Percentiles rank a stretch among this genome's conserved stretches.
These are phyloP conservation scores for Ceratosolen fusciceps DNA, from an alignment of 1,140 invertebrate genomes.

Conservation along the genomic window DNA sequence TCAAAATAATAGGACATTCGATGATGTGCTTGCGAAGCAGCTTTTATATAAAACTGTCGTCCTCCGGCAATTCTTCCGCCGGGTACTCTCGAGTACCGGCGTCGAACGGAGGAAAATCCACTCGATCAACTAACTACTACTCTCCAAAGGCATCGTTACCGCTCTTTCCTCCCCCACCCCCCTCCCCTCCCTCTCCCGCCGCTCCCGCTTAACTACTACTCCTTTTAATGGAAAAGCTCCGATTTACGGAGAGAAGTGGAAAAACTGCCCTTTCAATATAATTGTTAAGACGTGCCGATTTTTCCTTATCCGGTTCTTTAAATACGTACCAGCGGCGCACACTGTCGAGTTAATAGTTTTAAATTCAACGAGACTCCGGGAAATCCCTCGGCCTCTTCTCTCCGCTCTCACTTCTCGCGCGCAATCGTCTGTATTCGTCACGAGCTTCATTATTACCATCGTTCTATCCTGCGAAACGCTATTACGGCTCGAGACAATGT, in stretches of 20 bases:
- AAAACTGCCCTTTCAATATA: slow-evolving; percentile 7
- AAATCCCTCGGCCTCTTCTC: background rate
- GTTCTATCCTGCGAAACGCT: too few species aligned
- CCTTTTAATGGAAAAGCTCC: slow-evolving; percentile 9
- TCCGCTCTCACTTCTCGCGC: too few species aligned
- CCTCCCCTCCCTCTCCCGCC: background rate
- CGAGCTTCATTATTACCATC: too few species aligned
- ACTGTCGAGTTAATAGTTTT: background rate
- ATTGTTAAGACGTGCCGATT: slow-evolving; percentile 21
- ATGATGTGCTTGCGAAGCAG: background rate
- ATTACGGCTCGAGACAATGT: too few species aligned
- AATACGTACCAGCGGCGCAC: background rate
- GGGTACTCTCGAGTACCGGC: background rate
- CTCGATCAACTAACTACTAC: background rate
- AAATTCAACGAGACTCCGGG: background rate
- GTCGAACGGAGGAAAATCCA: slow-evolving; percentile 6
- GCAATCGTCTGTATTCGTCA: too few species aligned
- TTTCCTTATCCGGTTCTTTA: background rate
- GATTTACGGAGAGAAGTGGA: background rate
- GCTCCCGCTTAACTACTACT: background rate
- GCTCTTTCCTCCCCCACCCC: too few species aligned
- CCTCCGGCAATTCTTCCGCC: background rate
- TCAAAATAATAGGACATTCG: slow-evolving; percentile 24
- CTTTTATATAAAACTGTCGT: background rate
- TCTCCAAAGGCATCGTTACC: background rate